phyloP scores from a whole-genome alignment of 2,113 vertebrate genomes.

The Alosa alosa region DNA sequence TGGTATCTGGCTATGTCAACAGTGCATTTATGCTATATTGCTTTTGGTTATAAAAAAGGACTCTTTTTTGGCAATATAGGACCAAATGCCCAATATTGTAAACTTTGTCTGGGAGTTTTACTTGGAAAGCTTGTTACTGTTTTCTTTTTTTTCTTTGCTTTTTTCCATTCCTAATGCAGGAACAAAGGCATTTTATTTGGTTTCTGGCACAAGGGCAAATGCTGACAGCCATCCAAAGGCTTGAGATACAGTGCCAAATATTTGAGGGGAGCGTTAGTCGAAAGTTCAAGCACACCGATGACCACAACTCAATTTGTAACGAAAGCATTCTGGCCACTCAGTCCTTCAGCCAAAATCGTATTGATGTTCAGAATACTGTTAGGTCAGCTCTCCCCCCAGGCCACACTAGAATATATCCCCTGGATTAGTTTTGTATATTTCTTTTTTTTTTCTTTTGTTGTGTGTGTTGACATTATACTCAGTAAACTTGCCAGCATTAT shows the following conservation, averaged over 20 bases:
- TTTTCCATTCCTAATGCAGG: not conserved
- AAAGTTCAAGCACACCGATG: not conserved
- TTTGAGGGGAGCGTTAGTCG: not conserved
- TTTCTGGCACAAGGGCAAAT: not conserved
- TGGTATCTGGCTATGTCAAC: not conserved
- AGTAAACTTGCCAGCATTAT: not conserved
- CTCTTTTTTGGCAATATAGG: not conserved
- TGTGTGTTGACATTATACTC: not conserved
- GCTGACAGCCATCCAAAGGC: slow-evolving; percentile 1
- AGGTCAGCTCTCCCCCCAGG: not conserved
- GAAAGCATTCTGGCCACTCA: not conserved
- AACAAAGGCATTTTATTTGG: not conserved
- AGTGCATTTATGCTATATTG: slow-evolving; percentile 1
- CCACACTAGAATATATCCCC: not conserved
- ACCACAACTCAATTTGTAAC: slow-evolving; percentile 4
- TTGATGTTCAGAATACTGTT: not conserved
- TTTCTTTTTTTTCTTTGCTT: not conserved
- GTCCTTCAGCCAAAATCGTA: not conserved
- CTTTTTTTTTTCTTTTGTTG: not conserved
- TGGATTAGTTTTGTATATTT: not conserved
- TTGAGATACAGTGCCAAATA: not conserved
- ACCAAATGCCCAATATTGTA: not conserved
- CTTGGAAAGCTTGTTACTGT: not conserved
- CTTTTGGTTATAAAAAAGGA: not conserved
- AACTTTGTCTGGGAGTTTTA: not conserved